Conservation (phyloP, 2,888 invertebrate species). For the Boloria selene region DNA sequence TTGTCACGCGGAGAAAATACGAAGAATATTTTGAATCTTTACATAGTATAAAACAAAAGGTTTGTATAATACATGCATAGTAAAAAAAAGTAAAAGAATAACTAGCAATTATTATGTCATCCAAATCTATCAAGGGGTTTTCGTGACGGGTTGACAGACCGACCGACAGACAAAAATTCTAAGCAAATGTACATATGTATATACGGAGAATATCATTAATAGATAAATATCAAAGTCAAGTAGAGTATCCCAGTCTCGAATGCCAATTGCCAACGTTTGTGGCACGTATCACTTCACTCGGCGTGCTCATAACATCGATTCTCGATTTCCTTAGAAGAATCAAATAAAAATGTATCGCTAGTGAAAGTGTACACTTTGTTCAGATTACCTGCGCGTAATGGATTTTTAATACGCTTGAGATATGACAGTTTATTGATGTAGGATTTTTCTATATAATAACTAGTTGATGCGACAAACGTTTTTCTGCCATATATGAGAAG, state of each 20-base stretch:
- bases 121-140: no score
- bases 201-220: not conserved
- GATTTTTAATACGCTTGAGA: constrained; percentile 15
- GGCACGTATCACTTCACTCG: constrained; percentile 26
- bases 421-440: not conserved
- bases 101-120: no score
- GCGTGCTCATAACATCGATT: constrained; percentile 26
- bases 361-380: constrained; percentile 17
- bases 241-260: not conserved
- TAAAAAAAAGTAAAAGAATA: no score
- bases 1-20: no score
- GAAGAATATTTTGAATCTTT: no score
- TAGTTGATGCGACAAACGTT: no score
- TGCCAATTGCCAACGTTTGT: constrained; percentile 17
- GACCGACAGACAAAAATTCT: no score
- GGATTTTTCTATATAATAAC: not conserved
- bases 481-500: no score
- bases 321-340: constrained; percentile 25
- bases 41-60: no score
- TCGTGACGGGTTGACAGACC: no score
- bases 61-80: no score
- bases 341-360: constrained; percentile 18
- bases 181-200: no score
- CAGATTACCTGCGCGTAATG: constrained; percentile 18
- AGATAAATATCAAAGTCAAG: constrained; percentile 1